These are phyloP conservation scores for Ophion slaviceki DNA, from an alignment of 2,888 invertebrate genomes.

Conservation along the genomic window DNA sequence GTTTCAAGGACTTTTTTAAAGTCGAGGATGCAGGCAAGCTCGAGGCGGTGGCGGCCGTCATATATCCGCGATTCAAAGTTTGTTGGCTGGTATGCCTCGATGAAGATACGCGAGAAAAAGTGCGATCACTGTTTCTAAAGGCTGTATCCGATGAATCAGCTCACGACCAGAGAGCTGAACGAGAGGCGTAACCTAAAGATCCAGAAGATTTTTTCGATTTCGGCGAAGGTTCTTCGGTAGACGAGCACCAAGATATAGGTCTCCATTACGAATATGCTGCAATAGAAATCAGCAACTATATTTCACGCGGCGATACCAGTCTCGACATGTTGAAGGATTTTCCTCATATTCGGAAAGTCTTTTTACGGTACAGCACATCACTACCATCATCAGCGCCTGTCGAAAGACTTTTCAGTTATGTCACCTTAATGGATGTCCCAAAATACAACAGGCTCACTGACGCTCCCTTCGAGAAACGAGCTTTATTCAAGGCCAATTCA, in stretches of 20 bases:
- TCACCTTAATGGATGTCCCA: background rate
- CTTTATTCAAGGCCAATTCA: background rate
- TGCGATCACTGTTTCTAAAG: too few relatives aligned
- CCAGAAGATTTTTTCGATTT: too few relatives aligned
- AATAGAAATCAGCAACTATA: slow-evolving; percentile 6
- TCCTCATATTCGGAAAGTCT: too few relatives aligned
- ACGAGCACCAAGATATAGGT: background rate
- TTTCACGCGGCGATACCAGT: background rate
- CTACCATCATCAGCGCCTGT: too few relatives aligned
- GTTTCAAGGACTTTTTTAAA: slow-evolving; percentile 35
- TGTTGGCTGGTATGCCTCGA: slow-evolving; percentile 31
- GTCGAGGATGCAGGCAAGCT: slow-evolving; percentile 20
- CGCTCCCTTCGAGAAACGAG: background rate
- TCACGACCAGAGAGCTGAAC: too few relatives aligned
- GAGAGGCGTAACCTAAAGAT: too few relatives aligned
- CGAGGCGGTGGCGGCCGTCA: slow-evolving; percentile 43
- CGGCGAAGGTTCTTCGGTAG: slow-evolving; percentile 5
- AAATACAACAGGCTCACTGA: slow-evolving; percentile 11
- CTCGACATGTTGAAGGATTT: too few relatives aligned
- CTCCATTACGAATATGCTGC: slow-evolving; percentile 17
- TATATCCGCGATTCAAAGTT: slow-evolving; percentile 39
- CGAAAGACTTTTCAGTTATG: too few relatives aligned
- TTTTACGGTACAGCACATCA: too few relatives aligned
- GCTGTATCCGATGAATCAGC: too few relatives aligned
- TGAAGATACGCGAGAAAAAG: background rate